Percentiles rank a stretch among this genome's conserved stretches.
These are phyloP conservation scores for Oryzias sinensis DNA, from an alignment of 2,797 vertebrate genomes.

Conservation along the genomic window DNA sequence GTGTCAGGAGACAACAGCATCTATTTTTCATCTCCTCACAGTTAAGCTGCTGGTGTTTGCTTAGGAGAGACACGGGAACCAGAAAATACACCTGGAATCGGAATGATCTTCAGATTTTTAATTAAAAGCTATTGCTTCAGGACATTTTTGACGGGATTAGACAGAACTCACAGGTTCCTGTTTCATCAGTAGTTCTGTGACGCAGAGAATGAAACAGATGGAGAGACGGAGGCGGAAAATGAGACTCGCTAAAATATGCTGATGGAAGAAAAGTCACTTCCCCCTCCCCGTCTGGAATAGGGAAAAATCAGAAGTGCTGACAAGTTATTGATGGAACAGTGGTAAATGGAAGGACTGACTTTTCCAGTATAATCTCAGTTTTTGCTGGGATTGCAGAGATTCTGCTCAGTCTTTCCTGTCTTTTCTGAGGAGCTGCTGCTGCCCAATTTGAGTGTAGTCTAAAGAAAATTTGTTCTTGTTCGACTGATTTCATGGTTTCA, in stretches of 20 bases:
- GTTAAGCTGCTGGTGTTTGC: too few relatives aligned
- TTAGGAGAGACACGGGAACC: too few relatives aligned
- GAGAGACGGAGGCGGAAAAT: background rate
- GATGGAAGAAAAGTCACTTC: background rate
- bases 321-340: background rate
- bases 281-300: background rate
- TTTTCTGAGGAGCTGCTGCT: too few relatives aligned
- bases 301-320: constrained; percentile 1
- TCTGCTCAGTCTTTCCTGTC: too few relatives aligned
- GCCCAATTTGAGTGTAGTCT: too few relatives aligned
- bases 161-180: background rate
- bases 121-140: background rate
- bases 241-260: background rate
- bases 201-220: background rate
- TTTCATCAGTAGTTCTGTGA: background rate
- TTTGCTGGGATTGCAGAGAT: too few relatives aligned
- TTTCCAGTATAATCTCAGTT: too few relatives aligned
- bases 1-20: background rate
- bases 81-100: background rate
- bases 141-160: background rate
- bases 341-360: background rate
- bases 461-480: too few relatives aligned
- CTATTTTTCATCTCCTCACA: background rate
- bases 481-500: too few relatives aligned
- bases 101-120: background rate